Base-by-base conservation (phyloP, 2,888 invertebrate species). In the Tiliacea aurago region DNA sequence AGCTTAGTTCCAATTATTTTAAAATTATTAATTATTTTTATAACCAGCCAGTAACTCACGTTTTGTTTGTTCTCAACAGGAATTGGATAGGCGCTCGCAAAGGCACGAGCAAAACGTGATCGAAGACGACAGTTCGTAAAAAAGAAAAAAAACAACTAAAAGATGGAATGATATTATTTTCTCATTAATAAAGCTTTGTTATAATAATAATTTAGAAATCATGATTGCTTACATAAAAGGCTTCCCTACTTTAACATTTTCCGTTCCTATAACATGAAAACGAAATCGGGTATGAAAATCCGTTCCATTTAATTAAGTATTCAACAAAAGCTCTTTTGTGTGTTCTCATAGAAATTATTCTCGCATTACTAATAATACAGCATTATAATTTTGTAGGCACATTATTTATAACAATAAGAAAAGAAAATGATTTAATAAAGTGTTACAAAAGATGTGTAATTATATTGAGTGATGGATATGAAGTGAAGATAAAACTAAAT, bases 281-380 rank as follows among this genome's bases (percentile, higher is more conserved):
- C 13, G 43, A 45, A 73, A 73, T 37, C 13, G 15, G n/a, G 28
- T 41, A 28, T 49, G 43, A 59, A 70, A 65, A 73, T 61, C 58
- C 41, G 13, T 23, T 37, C 59, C 56, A 62, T 81, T 74, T 67
- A 73, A 84, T 78, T 72, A 72, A 73, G 63, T 70, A 73, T 68
- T 70, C 18, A 76, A 74, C 71, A 76, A 79, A 68, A 68, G 70
- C 61, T 59, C 70, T 49, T 68, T 73, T 81, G 56, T 67, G 51
- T 49, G 43, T 64, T 64, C 33, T 37, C 33, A 47, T 53, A 55
- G 2, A 78, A 77, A 73, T 53, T 58, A 63, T 63, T 65, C 10
- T 47, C 55, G 10, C 9, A 11, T 76, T 59, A 64, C 18, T 53
- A 47, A 55, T 70, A 55, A 62, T 65, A 63, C 43, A 56, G n/a